phyloP scores from a whole-genome alignment of 2,888 invertebrate genomes.

The Hartigia nigra region DNA sequence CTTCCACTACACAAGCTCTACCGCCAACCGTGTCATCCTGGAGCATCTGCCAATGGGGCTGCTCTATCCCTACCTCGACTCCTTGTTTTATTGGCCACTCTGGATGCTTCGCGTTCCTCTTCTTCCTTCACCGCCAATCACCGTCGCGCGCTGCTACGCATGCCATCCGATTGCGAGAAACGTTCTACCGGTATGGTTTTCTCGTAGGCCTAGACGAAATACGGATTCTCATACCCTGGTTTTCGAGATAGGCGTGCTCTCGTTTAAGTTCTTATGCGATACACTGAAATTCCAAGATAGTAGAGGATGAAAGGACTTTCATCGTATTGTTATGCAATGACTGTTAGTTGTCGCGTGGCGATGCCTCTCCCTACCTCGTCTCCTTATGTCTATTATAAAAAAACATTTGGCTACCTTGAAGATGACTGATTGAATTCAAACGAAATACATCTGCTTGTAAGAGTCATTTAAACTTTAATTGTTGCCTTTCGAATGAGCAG shows the following conservation, averaged over 20 bases:
- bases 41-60: slow-evolving; percentile 26
- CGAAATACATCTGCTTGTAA: neutral
- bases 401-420: neutral
- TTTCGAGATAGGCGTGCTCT: neutral
- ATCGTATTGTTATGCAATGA: neutral
- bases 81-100: slow-evolving; percentile 24
- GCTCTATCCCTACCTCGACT: slow-evolving; percentile 6
- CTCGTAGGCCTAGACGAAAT: neutral
- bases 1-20: slow-evolving; percentile 21
- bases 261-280: neutral
- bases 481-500: neutral
- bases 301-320: neutral
- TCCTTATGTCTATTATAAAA: neutral
- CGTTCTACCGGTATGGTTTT: neutral
- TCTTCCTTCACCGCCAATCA: slow-evolving; percentile 18
- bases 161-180: neutral
- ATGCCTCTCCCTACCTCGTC: neutral
- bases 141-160: neutral
- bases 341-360: neutral
- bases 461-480: neutral
- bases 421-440: neutral
- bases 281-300: neutral
- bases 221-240: neutral
- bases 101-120: slow-evolving; percentile 24
- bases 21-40: slow-evolving; percentile 7